A percentile compares a stretch with the other conserved stretches of the same genome.
phyloP scores from a whole-genome alignment of 2,797 vertebrate genomes.

The Liparis tanakae region DNA sequence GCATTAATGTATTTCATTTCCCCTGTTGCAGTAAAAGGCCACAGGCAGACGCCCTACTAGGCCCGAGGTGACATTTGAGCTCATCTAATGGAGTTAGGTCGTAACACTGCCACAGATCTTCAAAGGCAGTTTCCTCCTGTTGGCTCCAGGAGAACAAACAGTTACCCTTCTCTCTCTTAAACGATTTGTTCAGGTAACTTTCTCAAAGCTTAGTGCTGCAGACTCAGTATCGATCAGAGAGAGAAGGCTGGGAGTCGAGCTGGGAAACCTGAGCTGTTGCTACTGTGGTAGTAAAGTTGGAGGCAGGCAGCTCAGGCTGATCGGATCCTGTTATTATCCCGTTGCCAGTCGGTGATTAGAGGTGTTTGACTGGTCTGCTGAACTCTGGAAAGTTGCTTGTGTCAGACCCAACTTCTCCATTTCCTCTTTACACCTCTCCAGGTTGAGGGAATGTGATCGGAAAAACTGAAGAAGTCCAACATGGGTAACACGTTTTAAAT shows the following conservation, averaged over 20 bases:
- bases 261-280: conserved; percentile 51
- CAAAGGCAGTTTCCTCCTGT: conserved; percentile 11
- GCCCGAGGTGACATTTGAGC: background rate
- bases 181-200: conserved; percentile 29
- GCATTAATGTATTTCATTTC: background rate
- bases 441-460: background rate
- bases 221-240: conserved; percentile 48
- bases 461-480: background rate
- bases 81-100: background rate
- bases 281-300: conserved; percentile 13
- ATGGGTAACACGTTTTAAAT: background rate
- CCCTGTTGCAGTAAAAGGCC: background rate
- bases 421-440: background rate
- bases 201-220: conserved; percentile 22
- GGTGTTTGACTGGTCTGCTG: conserved; percentile 25
- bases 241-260: background rate
- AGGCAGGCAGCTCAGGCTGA: conserved; percentile 14
- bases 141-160: conserved; percentile 5
- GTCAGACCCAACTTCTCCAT: background rate
- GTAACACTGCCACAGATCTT: conserved; percentile 10
- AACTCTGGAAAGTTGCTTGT: background rate
- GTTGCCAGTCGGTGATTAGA: conserved; percentile 28
- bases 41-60: background rate
- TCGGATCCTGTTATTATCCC: conserved; percentile 25
- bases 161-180: conserved; percentile 30